Percentiles rank a stretch among this genome's conserved stretches.
Evolutionary conservation across 2,888 invertebrate species (phyloP).

Genomic region (Noctua janthe): DNA sequence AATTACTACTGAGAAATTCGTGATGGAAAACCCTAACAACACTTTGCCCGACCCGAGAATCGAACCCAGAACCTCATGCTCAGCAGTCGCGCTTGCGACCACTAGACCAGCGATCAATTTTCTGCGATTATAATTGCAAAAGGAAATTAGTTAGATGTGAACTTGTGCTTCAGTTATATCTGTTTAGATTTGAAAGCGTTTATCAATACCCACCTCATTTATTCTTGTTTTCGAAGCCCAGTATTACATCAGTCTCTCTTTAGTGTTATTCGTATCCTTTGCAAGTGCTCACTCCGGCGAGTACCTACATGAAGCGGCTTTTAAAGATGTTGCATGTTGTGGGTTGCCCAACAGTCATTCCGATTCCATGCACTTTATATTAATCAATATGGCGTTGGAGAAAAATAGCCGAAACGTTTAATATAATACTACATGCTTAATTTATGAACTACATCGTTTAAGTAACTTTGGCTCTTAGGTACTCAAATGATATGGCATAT

Average conservation of each 20-base stretch:
- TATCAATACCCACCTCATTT: neutral
- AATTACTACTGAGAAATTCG: too few relatives aligned
- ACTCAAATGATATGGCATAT: neutral
- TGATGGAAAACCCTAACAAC: too few relatives aligned
- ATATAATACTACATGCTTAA: conserved; percentile 25
- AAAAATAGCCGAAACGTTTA: conserved; percentile 59
- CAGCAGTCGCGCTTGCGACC: too few relatives aligned
- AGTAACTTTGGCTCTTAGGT: conserved; percentile 13
- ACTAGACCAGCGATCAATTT: neutral
- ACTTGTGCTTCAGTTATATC: neutral
- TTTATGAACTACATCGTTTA: conserved; percentile 34
- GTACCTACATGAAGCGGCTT: conserved; percentile 35
- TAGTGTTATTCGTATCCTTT: conserved; percentile 13
- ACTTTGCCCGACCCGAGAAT: too few relatives aligned
- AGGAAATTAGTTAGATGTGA: neutral
- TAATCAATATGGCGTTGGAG: conserved; percentile 66
- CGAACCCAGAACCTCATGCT: too few relatives aligned
- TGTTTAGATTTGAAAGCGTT: neutral
- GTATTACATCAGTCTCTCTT: neutral
- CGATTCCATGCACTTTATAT: conserved; percentile 60
- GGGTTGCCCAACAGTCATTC: conserved; percentile 56
- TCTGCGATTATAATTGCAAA: neutral
- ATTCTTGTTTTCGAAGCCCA: neutral
- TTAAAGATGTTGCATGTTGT: conserved; percentile 49
- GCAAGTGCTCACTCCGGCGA: conserved; percentile 11